These are phyloP conservation scores for Linnaemya tessellans DNA, from an alignment of 2,888 invertebrate genomes.

Conservation along the genomic window DNA sequence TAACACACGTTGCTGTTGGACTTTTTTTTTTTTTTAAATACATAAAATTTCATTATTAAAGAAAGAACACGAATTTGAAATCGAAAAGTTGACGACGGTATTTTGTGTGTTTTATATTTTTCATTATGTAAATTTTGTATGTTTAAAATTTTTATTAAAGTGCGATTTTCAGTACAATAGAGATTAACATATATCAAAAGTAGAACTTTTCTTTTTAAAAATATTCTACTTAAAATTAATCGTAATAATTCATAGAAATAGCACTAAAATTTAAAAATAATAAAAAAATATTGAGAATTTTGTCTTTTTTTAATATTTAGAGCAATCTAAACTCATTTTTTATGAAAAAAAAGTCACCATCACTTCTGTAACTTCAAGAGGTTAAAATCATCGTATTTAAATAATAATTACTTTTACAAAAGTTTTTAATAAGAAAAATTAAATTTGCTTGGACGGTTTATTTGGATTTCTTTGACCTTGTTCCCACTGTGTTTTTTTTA, in stretches of 20 bases:
- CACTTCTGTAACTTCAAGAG: background rate
- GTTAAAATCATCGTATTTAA: background rate
- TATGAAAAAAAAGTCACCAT: background rate
- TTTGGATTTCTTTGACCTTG: conserved; percentile 48
- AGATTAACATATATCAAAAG: too few species aligned
- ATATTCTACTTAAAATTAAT: too few species aligned
- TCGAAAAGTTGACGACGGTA: conserved; percentile 13
- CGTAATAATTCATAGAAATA: too few species aligned
- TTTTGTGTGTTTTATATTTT: background rate
- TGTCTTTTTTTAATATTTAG: too few species aligned
- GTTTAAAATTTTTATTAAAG: too few species aligned
- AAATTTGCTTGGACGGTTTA: background rate
- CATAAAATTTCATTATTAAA: too few species aligned
- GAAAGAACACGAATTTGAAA: too few species aligned
- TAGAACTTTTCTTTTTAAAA: too few species aligned
- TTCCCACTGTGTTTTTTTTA: conserved; percentile 43
- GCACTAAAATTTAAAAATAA: too few species aligned
- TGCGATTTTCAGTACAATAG: background rate
- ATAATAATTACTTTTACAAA: conserved; percentile 16
- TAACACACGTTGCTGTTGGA: background rate
- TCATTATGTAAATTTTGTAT: background rate
- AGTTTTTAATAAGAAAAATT: background rate
- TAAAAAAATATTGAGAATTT: too few species aligned
- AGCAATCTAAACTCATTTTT: too few species aligned
- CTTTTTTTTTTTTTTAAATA: conserved; percentile 22